Base-by-base conservation (phyloP, 1,140 invertebrate genomes). In the Drosophila miranda region DNA sequence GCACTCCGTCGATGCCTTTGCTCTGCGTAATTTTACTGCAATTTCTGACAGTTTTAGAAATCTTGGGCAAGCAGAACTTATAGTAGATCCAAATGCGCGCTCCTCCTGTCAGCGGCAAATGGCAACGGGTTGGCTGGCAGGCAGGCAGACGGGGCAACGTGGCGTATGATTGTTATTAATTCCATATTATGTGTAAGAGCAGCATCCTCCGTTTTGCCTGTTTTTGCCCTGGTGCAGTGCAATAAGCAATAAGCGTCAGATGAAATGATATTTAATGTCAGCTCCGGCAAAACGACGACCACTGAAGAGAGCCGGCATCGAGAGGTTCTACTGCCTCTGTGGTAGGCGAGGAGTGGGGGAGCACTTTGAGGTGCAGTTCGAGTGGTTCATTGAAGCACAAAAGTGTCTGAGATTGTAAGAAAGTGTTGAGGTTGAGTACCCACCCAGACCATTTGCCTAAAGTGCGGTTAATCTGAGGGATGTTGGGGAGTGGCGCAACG, bases 91-190 rank as follows among this genome's bases (percentile, higher is more conserved):
- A 58, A 82, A 81, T 86, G 23, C 23, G 82, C 74, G 69, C 72
- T 13, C 11, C 34, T 38, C 34, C 78, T 86, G 81, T 87, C 81
- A 86, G 82, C 59, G 75, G 64, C 81, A 87, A 87, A 79, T 87
- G 83, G 78, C 59, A 45, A 57, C 48, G n/a, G 48, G 16, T 41
- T 56, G 23, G 51, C 58, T 5, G 23, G 23, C 23, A 26, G 23
- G 23, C 23, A 26, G 23, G 55, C 58, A 58, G 62, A 28, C 66
- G 49, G 46, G 56, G 58, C 82, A 87, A 87, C 82, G 78, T 72
- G 82, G 82, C 82, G 83, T 87, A 87, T 87, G 82, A 87, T 87
- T 87, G 82, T 87, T 87, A 87, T 87, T 87, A 87, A 87, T 87
- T 87, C 82, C 78, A 70, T 74, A 86, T 84, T 84, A 86, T 84